These are phyloP conservation scores for Sterna hirundo DNA, from an alignment of 2,113 vertebrate species.

Conservation along the genomic window DNA sequence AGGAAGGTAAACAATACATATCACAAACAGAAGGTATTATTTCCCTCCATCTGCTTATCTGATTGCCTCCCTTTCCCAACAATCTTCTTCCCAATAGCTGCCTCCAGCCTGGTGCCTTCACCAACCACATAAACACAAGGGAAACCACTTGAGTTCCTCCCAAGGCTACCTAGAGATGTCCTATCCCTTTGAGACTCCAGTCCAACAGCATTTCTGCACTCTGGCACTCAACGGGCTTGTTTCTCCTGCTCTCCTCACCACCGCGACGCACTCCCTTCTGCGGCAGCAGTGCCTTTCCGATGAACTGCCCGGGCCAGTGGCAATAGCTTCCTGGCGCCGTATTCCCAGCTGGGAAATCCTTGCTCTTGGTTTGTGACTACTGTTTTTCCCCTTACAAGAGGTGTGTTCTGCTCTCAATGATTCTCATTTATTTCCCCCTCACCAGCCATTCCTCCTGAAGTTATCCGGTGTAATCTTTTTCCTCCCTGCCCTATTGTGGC, in stretches of 20 bases:
- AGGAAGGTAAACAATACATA: not conserved
- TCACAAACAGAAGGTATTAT: not conserved
- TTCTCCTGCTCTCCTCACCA: not conserved
- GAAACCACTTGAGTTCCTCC: not conserved
- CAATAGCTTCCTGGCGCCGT: not conserved
- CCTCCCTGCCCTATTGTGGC: not conserved
- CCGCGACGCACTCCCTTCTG: not conserved
- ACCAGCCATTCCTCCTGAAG: not conserved
- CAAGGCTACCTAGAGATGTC: not conserved
- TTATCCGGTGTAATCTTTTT: not conserved
- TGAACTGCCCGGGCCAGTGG: not conserved
- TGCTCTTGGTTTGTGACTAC: not conserved
- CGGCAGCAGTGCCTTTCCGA: not conserved
- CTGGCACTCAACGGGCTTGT: accelerated
- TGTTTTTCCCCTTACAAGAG: not conserved
- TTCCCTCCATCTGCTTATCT: not conserved
- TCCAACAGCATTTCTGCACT: not conserved
- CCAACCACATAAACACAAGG: not conserved
- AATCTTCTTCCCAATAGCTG: not conserved
- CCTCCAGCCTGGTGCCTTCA: not conserved
- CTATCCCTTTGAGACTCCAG: not conserved
- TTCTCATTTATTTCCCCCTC: not conserved
- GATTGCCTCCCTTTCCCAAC: not conserved
- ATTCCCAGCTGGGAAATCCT: not conserved
- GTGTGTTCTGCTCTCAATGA: not conserved